These are phyloP conservation scores for Idris sp. DNA, from an alignment of 1,140 invertebrate species.

Conservation along the genomic window DNA sequence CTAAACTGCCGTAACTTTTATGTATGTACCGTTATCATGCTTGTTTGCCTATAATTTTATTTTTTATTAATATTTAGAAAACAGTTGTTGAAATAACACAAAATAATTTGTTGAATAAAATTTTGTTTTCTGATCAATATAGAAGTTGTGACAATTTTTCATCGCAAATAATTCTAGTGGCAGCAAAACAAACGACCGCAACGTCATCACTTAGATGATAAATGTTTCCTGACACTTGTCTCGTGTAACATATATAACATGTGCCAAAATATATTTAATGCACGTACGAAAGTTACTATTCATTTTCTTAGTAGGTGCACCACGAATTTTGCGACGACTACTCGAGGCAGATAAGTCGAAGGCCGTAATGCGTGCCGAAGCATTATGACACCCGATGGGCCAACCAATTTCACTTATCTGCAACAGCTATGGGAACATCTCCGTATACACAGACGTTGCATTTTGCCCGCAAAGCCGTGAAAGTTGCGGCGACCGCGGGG, in stretches of 20 bases:
- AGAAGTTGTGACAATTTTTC: neutral
- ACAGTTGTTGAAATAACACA: too few relatives aligned
- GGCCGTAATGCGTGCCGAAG: slow-evolving; percentile 50
- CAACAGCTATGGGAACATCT: slow-evolving; percentile 61
- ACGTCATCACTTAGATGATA: slow-evolving; percentile 3
- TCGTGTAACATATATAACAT: slow-evolving; percentile 21
- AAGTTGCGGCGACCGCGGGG: slow-evolving; percentile 53
- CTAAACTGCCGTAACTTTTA: too few relatives aligned
- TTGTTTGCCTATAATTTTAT: too few relatives aligned
- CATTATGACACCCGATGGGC: slow-evolving; percentile 61
- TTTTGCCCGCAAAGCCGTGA: slow-evolving; percentile 51
- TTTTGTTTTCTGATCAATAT: too few relatives aligned
- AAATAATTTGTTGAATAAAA: too few relatives aligned
- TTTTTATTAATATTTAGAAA: too few relatives aligned
- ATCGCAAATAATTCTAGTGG: neutral
- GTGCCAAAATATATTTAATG: slow-evolving; percentile 49
- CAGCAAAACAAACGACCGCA: slow-evolving; percentile 2
- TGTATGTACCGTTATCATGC: too few relatives aligned
- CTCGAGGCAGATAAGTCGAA: slow-evolving; percentile 59
- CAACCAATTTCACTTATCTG: slow-evolving; percentile 64
- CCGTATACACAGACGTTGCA: slow-evolving; percentile 50
- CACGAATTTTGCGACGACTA: slow-evolving; percentile 44
- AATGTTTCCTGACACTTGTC: slow-evolving; percentile 26
- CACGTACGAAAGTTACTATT: slow-evolving; percentile 35
- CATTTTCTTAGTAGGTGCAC: slow-evolving; percentile 49